Conservation (phyloP, 2,113 vertebrate genomes). For the Ceyx cyanopectus region DNA sequence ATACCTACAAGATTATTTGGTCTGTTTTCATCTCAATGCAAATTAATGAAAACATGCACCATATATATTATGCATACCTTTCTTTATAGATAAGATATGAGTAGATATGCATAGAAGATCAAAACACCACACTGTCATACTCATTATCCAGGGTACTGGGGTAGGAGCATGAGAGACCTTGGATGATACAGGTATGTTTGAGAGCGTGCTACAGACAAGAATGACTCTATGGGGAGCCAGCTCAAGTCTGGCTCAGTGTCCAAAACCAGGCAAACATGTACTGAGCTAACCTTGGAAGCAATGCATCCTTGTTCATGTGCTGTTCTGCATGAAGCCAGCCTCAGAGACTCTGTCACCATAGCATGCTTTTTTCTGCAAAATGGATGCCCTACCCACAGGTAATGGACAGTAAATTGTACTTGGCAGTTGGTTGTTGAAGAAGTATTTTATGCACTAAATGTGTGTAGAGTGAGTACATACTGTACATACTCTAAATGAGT, state of each 20-base stretch:
- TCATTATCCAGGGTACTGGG: not conserved
- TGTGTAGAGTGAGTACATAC: not conserved
- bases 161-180: not conserved
- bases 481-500: not conserved
- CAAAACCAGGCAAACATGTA: constrained; percentile 17
- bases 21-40: not conserved
- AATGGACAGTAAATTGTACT: not conserved
- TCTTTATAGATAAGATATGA: not conserved
- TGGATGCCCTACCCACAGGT: not conserved
- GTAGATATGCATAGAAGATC: not conserved
- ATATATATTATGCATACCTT: not conserved
- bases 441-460: fast-evolving
- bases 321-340: not conserved
- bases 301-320: not conserved
- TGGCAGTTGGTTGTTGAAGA: not conserved
- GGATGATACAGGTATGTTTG: not conserved
- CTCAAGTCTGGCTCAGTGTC: not conserved
- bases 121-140: not conserved
- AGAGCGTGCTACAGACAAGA: not conserved
- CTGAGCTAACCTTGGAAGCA: not conserved
- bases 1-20: not conserved
- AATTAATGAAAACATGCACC: not conserved
- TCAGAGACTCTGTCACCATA: not conserved
- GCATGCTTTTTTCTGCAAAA: not conserved
- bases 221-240: not conserved